Base-by-base conservation (phyloP, 35 echinoderm and acorn worm species). In the Diadema setosum region DNA sequence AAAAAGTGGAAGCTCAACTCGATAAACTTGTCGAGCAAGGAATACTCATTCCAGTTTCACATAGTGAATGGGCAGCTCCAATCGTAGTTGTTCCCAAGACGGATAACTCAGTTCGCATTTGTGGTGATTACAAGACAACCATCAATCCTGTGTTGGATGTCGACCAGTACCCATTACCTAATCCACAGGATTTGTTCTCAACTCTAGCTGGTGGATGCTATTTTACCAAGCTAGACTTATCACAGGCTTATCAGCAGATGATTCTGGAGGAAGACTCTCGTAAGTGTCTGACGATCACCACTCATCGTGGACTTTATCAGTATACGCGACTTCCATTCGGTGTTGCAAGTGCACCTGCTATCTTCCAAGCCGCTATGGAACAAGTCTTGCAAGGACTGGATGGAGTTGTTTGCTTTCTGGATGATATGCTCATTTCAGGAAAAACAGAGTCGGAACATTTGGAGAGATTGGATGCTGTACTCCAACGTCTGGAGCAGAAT, bases 121-220 rank as follows among this genome's bases (percentile, higher is more conserved):
- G 93, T 82, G 84, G 84, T 2, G 89, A 91, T 84, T 95, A 92
- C 41, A 95, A 94, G 58, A 76, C 86, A 3, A 46, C 82, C 12
- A 43, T 94, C 31, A 94, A 94, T 25, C 52, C 18, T 20, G 30
- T 52, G 43, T 30, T 94, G 7, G 82, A 89, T 52, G 36, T 50
- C 39, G 44, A 88, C 27, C 26, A 85, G 36, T 90, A 90, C 55
- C 87, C 82, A 46, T 45, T 94, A 39, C 86, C 81, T 0, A 52
- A 81, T 27, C 80, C 46, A 3, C 86, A 92, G 45, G 83, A 92
- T 70, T 40, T 92, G 31, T 91, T 91, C 44, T 57, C 76, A 34
- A 83, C 39, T 26, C 70, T 89, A 56, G 80, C 65, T 74, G 80
- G 81, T 49, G 88, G 83, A 23, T 44, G 81, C 59, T 63, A 84